Evolutionary conservation across 2,113 vertebrate species (phyloP).

Genomic region (Notothenia rossii): DNA sequence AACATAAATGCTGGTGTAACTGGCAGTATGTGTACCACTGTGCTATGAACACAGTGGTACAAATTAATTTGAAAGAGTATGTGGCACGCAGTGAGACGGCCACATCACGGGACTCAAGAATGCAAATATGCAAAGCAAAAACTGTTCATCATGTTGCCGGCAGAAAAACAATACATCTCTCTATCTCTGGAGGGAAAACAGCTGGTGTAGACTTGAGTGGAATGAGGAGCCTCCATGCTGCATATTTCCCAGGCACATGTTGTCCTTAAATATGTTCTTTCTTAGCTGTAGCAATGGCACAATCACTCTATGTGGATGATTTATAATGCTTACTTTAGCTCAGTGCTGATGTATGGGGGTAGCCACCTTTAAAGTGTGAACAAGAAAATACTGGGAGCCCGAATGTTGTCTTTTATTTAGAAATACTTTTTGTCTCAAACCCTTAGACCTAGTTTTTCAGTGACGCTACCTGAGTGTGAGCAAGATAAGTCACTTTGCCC

Average conservation of each 20-base stretch:
- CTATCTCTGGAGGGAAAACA: slow-evolving; percentile 10
- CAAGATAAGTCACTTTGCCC: background rate
- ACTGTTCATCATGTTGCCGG: slow-evolving; percentile 16
- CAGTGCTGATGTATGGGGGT: background rate
- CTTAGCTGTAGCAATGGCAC: slow-evolving; percentile 5
- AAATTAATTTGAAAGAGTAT: background rate
- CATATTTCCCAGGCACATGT: slow-evolving; percentile 21
- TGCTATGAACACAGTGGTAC: background rate
- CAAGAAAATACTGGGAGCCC: background rate
- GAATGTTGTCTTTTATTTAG: background rate
- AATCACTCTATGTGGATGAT: background rate
- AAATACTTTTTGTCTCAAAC: background rate
- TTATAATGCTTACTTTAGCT: slow-evolving; percentile 6
- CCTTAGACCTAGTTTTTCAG: too few relatives aligned
- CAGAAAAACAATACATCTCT: slow-evolving; percentile 30
- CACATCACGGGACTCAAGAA: slow-evolving; percentile 17
- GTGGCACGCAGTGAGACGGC: background rate
- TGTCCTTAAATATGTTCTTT: slow-evolving; percentile 9
- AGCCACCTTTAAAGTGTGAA: background rate
- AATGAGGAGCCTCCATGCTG: slow-evolving; percentile 29
- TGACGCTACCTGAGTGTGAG: too few relatives aligned
- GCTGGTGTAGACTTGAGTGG: slow-evolving; percentile 29
- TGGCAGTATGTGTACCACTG: background rate
- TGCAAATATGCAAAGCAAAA: slow-evolving; percentile 25
- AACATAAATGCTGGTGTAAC: background rate